A percentile compares a stretch with the other conserved stretches of the same genome.
These are phyloP conservation scores for Promerops cafer DNA, from an alignment of 2,113 vertebrate species.

Conservation along the genomic window DNA sequence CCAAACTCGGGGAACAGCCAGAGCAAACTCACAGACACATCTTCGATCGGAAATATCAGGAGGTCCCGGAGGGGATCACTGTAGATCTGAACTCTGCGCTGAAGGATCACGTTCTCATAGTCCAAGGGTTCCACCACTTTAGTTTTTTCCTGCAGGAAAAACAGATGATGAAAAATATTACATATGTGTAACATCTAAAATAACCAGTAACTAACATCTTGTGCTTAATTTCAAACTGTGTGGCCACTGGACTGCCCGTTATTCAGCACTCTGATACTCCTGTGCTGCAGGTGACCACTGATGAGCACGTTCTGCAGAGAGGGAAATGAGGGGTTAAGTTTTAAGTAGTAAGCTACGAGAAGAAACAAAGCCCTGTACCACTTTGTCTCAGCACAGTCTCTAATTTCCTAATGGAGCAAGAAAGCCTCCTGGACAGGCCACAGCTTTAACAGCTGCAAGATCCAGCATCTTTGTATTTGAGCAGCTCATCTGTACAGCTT, in stretches of 20 bases:
- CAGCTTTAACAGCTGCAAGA: not conserved
- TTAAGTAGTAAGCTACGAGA: not conserved
- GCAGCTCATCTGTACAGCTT: not conserved
- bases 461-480: not conserved
- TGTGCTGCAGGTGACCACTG: not conserved
- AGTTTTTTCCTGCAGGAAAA: conserved; percentile 83
- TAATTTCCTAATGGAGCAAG: not conserved
- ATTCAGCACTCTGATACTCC: not conserved
- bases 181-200: not conserved
- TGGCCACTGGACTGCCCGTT: not conserved
- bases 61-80: conserved; percentile 94
- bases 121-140: conserved; percentile 94
- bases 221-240: not conserved
- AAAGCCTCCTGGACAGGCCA: not conserved
- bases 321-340: not conserved
- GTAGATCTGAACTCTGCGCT: conserved; percentile 95
- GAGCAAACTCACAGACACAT: conserved; percentile 85
- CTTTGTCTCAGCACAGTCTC: not conserved
- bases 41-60: conserved; percentile 92
- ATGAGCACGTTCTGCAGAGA: not conserved
- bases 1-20: not conserved
- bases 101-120: conserved; percentile 92
- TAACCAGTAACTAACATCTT: not conserved
- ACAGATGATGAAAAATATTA: not conserved
- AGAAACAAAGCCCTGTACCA: not conserved